Base-by-base conservation (phyloP, 2,797 vertebrate species). In the Catharus ustulatus region DNA sequence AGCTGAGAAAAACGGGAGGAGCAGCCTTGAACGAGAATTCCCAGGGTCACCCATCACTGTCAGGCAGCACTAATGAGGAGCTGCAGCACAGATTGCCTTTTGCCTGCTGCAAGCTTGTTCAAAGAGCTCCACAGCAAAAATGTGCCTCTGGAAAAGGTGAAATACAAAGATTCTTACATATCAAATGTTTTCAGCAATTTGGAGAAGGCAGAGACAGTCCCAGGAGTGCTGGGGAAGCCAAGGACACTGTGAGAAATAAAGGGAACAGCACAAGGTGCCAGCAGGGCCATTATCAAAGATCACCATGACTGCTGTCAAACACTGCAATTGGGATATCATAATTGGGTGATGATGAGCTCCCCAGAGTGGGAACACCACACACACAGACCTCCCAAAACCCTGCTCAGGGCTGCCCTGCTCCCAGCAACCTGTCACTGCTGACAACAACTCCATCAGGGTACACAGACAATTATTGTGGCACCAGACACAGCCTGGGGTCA, bases 51-150 rank as follows among this genome's bases (percentile, higher is more conserved):
- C 52, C 63, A 36, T 92, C 80, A 61, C 90, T 79, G 92, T 21
- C 94, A 89, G 59, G 48, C 14, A 82, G 90, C 77, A 71, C 71
- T 93, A 93, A 92, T 51, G 69, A 93, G 55, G 81, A 69, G 58
- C 24, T 48, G 45, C 8, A 67, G 42, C 69, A 46, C 85, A 57
- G 59, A 67, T 23, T 67, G 92, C 84, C 88, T 90, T 54, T 55
- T 82, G 73, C 71, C 86, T 83, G 93, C 87, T 88, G 48, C 75
- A 85, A 58, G 62, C 71, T 36, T 2, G 5, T 40, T 85, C 71
- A 45, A 59, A 78, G 67, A 49, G 15, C 34, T 36, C 57, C 54
- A 46, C 64, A 30, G 74, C 20, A 23, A 46, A 76, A 67, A n/a
- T 5, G 8, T 24, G 71, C 58, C 75, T 62, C 48, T 13, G 52